Percentiles rank a stretch among this genome's conserved stretches.
Conservation (phyloP, 1,140 invertebrate species). For the Phthorimaea operculella region DNA sequence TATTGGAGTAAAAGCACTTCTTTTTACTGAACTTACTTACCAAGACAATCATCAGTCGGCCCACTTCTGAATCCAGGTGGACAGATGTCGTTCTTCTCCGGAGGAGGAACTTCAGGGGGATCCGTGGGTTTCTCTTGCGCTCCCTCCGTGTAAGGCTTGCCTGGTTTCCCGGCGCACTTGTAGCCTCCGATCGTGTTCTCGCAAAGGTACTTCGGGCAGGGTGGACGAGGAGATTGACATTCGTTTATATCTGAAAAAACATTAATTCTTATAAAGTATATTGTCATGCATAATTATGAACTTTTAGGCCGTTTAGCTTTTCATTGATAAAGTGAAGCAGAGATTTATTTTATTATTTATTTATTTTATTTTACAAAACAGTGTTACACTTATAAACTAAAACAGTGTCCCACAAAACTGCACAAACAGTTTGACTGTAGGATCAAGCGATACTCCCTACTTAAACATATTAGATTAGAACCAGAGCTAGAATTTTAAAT, state of each 20-base stretch:
- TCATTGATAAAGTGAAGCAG: too few relatives aligned
- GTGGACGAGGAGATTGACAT: slow-evolving; percentile 71
- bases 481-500: too few relatives aligned
- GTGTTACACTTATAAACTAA: too few relatives aligned
- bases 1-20: too few relatives aligned
- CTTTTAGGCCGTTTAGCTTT: too few relatives aligned
- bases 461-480: too few relatives aligned
- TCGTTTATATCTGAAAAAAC: slow-evolving; percentile 76
- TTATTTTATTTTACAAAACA: too few relatives aligned
- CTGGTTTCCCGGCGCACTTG: slow-evolving; percentile 68
- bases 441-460: too few relatives aligned
- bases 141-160: slow-evolving; percentile 39
- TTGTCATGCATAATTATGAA: background rate
- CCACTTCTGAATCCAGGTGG: slow-evolving; percentile 76
- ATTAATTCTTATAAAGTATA: background rate
- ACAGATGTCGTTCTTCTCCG: slow-evolving; percentile 68
- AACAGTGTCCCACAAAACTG: too few relatives aligned
- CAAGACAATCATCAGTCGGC: slow-evolving; percentile 68
- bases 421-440: too few relatives aligned
- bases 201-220: slow-evolving; percentile 72
- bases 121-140: slow-evolving; percentile 27
- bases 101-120: slow-evolving; percentile 12
- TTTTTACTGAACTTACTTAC: too few relatives aligned
- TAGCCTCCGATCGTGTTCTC: slow-evolving; percentile 78
- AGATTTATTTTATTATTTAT: too few relatives aligned